These are phyloP conservation scores for Orchesellides sinensis DNA, from an alignment of 2,888 invertebrate species.

Conservation along the genomic window DNA sequence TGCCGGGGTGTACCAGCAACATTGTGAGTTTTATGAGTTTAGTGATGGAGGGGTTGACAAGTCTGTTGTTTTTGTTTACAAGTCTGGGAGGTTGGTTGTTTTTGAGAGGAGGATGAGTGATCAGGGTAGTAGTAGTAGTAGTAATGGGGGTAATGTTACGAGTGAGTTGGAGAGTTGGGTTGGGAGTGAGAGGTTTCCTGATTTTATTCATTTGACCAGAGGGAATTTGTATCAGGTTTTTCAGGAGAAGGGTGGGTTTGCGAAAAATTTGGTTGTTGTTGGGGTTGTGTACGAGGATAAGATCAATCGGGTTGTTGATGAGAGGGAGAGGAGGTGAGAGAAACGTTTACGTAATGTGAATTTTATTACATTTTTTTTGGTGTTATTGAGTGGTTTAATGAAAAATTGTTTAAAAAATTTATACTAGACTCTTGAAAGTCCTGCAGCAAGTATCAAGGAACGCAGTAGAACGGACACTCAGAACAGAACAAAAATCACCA, in stretches of 20 bases:
- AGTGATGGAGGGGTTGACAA: background rate
- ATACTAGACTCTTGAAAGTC: background rate
- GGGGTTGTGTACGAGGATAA: constrained; percentile 93
- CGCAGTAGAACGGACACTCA: background rate
- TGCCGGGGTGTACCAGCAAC: constrained; percentile 4
- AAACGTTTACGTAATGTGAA: background rate
- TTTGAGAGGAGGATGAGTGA: constrained; percentile 69
- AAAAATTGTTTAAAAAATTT: background rate
- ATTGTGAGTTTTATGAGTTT: constrained; percentile 23
- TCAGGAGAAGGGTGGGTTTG: constrained; percentile 76
- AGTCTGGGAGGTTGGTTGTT: background rate
- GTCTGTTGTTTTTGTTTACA: background rate
- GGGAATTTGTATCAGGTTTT: constrained; percentile 87
- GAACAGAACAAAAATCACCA: too few species aligned
- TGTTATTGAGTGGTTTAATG: background rate
- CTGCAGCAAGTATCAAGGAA: background rate
- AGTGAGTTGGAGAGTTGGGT: constrained; percentile 87
- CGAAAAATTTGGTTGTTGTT: constrained; percentile 89
- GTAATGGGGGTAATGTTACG: constrained; percentile 82
- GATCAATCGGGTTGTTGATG: constrained; percentile 77
- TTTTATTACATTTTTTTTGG: background rate
- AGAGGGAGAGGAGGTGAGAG: background rate
- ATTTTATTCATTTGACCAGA: constrained; percentile 91
- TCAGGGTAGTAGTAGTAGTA: constrained; percentile 69
- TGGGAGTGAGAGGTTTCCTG: constrained; percentile 91